Evolutionary conservation across 2,888 invertebrate species (phyloP), one percentile per base, ranked within the genome.

Genomic region (Sinopyrophorus schimmeli): DNA sequence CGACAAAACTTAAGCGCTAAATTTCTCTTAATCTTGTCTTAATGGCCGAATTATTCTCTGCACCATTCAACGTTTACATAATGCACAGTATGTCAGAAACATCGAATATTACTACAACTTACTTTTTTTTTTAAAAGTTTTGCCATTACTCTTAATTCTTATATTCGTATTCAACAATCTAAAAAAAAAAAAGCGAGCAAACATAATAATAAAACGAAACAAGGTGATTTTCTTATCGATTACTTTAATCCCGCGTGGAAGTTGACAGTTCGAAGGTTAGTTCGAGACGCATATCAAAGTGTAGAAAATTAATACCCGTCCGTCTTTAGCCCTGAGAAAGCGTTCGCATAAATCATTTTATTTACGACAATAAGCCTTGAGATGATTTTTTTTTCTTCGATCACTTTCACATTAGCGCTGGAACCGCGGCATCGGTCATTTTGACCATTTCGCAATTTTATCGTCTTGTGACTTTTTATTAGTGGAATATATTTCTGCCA

Each of bases 141-240:
- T 21, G 21, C 7, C 21, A n/a, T 5, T n/a, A 21, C 21, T 21
- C 21, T 21, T 21, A n/a, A 21, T 21, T 21, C 5, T 18, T 18
- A 18, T 6, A 6, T 3, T 18, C 6, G 6, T 6, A 5, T 6
- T 18, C 6, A 18, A 18, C 6, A 18, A 6, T 18, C 4, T 18
- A 18, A 18, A 18, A 18, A 18, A 21, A 21, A 9, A n/a, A 7
- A n/a, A n/a, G 9, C 9, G 21, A 21, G 21, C 7, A 21, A 21
- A 21, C 9, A 9, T 2, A n/a, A 7, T 21, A n/a, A n/a, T 7
- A 21, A n/a, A n/a, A 21, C 9, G 49, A 40, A 42, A 40, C 39
- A 32, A 40, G 43, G 48, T 50, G 55, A 58, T 58, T 54, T 52
- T 53, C 55, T 54, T 57, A 57, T 57, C 59, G 49, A 59, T 55